Percentiles rank a stretch among this genome's conserved stretches.
These are phyloP conservation scores for Popillia japonica DNA, from an alignment of 1,140 invertebrate species.

Conservation along the genomic window DNA sequence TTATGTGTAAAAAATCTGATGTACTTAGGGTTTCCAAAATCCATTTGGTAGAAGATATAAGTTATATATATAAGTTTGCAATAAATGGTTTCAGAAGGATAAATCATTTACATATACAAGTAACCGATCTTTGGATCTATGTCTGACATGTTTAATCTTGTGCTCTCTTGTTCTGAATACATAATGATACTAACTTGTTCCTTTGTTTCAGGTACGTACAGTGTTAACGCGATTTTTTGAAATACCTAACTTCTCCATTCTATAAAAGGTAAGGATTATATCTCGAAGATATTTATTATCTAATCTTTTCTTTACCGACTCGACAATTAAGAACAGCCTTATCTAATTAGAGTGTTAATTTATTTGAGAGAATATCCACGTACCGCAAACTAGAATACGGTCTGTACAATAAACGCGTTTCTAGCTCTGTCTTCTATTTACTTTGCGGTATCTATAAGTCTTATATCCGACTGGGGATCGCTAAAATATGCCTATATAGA, in stretches of 20 bases:
- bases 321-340: slow-evolving; percentile 1
- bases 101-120: no score
- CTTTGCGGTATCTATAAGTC: background rate
- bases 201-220: slow-evolving; percentile 7
- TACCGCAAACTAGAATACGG: slow-evolving; percentile 9
- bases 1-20: no score
- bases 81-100: no score
- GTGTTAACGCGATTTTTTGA: background rate
- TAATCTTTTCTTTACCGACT: slow-evolving; percentile 8
- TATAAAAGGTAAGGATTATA: no score
- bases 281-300: background rate
- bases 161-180: no score
- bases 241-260: background rate
- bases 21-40: no score
- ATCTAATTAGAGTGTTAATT: background rate
- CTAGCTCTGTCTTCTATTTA: background rate
- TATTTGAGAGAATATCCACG: background rate
- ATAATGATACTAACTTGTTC: background rate
- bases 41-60: no score
- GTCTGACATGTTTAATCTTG: no score
- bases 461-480: background rate
- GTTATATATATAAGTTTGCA: no score
- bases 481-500: background rate
- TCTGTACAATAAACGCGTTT: background rate
- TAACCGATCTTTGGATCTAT: no score